Conservation (phyloP, 2,113 vertebrate genomes). For the Phoenicopterus ruber region DNA sequence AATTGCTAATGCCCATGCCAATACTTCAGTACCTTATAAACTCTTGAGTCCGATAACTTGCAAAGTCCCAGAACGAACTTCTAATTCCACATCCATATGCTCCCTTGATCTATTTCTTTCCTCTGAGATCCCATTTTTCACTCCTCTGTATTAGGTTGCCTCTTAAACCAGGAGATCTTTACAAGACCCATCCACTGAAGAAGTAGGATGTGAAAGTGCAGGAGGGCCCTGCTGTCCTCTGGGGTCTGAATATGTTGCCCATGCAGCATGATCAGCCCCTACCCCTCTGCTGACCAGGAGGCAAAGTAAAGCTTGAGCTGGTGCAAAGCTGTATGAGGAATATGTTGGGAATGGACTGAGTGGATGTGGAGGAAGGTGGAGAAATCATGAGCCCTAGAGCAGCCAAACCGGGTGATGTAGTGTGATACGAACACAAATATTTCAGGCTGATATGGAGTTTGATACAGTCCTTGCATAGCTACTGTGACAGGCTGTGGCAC, state of each 20-base stretch:
- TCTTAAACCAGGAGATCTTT: background rate
- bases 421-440: background rate
- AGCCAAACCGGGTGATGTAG: accelerated
- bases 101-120: background rate
- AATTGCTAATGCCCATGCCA: background rate
- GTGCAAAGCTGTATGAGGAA: background rate
- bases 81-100: background rate
- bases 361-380: background rate
- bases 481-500: background rate
- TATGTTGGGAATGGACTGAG: background rate
- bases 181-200: background rate
- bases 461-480: background rate
- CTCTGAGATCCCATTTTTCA: background rate
- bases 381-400: background rate
- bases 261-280: background rate
- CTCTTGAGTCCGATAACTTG: background rate
- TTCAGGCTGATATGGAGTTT: background rate
- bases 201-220: background rate
- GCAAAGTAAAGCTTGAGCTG: background rate
- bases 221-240: background rate
- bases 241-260: background rate
- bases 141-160: background rate
- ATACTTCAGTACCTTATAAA: background rate
- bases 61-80: background rate
- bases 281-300: background rate